Percentiles rank a stretch among this genome's conserved stretches.
Conservation (phyloP, 2,113 vertebrate genomes). For the Perca schrenkii region DNA sequence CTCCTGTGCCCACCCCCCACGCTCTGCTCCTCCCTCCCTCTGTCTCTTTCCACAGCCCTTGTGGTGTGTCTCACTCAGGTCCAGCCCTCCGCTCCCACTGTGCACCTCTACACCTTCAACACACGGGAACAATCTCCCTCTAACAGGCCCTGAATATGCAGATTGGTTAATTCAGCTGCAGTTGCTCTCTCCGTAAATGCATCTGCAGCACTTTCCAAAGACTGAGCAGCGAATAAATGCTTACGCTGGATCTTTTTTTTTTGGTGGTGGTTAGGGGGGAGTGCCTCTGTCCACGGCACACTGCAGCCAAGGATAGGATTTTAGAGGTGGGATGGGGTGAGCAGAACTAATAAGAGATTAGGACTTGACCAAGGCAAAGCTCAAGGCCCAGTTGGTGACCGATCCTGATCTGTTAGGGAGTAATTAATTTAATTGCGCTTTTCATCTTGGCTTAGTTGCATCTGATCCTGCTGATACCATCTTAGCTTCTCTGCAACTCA, state of each 20-base stretch:
- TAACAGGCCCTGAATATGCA: slow-evolving; percentile 82
- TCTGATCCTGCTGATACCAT: slow-evolving; percentile 56
- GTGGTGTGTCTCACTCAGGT: slow-evolving; percentile 63
- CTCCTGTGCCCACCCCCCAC: slow-evolving; percentile 39
- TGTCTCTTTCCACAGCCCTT: slow-evolving; percentile 26
- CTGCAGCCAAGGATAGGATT: slow-evolving; percentile 73
- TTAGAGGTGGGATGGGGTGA: slow-evolving; percentile 55
- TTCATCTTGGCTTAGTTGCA: slow-evolving; percentile 60
- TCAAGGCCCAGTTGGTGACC: slow-evolving; percentile 61
- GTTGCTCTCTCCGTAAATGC: slow-evolving; percentile 82
- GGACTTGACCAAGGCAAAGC: slow-evolving; percentile 64
- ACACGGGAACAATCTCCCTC: slow-evolving; percentile 69
- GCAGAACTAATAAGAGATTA: slow-evolving; percentile 78
- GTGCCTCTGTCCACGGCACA: slow-evolving; percentile 66
- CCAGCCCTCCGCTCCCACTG: slow-evolving; percentile 13
- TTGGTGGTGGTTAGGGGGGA: slow-evolving; percentile 56
- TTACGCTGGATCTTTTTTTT: slow-evolving; percentile 77
- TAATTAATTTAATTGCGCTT: slow-evolving; percentile 75
- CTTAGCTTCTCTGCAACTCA: slow-evolving; percentile 51
- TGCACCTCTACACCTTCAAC: slow-evolving; percentile 60
- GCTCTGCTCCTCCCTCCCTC: slow-evolving; percentile 28
- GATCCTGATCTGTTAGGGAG: slow-evolving; percentile 65
- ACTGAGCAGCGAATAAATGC: slow-evolving; percentile 81
- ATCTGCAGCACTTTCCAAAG: slow-evolving; percentile 86
- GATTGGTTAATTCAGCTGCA: slow-evolving; percentile 84